Evolutionary conservation across 2,113 vertebrate genomes (phyloP), one percentile per base, ranked within the genome.

Genomic region (Toxotes chatareus): DNA sequence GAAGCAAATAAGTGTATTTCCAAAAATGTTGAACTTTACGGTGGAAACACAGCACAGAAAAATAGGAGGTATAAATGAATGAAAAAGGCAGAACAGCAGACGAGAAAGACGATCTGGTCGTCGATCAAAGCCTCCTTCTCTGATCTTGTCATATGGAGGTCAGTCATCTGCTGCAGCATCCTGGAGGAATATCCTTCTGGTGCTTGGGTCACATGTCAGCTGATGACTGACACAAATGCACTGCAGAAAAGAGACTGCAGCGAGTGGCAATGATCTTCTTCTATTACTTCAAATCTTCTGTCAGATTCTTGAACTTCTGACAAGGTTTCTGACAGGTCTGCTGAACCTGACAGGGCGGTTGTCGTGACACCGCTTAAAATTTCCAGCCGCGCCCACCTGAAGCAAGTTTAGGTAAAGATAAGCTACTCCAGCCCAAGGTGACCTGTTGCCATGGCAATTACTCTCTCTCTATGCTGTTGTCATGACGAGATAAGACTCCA

Each of bases 381-480:
- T 55, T 49, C 55, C 79, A 70, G 80, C 83, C 47, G 59, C 14
- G 4, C 63, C 74, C 64, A 55, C 51, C 76, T 74, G 63, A 61
- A 79, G 38, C 38, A 34, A 23, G 27, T 17, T 81, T 4, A 68
- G 31, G n/a, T 46, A 27, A 62, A 32, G 78, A 88, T 46, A 83
- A 65, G n/a, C 16, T 62, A n/a, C 70, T 60, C 36, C 19, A 63
- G 79, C 68, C 56, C 86, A 93, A 93, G 91, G 91, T 94, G 88
- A 94, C 92, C 88, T 85, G 84, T 89, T 75, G 75, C 81, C 76
- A 82, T 80, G 73, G 82, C 91, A 90, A 91, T 93, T 92, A 91
- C 81, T 88, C 76, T 90, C 71, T 56, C 21, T 66, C 76, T 59
- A 36, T 79, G 81, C 62, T 79, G 72, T 85, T 84, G 84, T 88